Base-by-base conservation (phyloP, 2,797 vertebrate genomes). In the Phoebastria nigripes region DNA sequence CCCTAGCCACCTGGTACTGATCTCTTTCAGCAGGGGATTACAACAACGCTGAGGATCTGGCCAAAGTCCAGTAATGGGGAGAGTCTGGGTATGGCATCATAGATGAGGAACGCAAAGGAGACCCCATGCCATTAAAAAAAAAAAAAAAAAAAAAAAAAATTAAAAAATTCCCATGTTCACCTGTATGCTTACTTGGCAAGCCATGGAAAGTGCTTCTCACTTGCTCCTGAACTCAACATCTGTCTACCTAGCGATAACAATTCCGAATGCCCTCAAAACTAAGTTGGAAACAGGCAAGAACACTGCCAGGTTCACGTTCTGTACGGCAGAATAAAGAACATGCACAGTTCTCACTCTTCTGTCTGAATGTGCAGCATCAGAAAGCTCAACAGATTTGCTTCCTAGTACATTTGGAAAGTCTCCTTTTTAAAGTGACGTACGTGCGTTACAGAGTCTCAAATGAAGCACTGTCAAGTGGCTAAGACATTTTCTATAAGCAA, bases 1-100 rank as follows among this genome's bases (percentile, higher is more conserved):
- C 91, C 93, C 69, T 21, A 81, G 96, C 93, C 95, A 97, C 96
- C 96, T 96, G 96, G 96, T 80, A 92, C 94, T 42, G 79, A 95
- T 90, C 96, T 93, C 94, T 96, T 96, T 94, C 88, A 92, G 85
- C 91, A 58, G 51, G 7, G 42, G 93, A 96, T 96, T 96, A 95
- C 78, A 58, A 13, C 59, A 92, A 82, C n/a, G 66, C 94, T 76
- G 87, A 96, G 90, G 86, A 95, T 81, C 95, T 97, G 97, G 97
- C 91, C 83, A 15, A 69, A 82, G 56, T 89, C 94, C 97, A 97
- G 81, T 47, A 83, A 67, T 1, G 29, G 80, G 87, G 67, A 94
- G 42, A 93, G 89, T 55, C 91, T 76, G 63, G 21, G 65, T 89
- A 95, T 87, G 90, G 93, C 94, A 96, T 97, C 91, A 94, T 4